Evolutionary conservation across 2,113 vertebrate genomes (phyloP).

Genomic region (Acrocephalus kingi): DNA sequence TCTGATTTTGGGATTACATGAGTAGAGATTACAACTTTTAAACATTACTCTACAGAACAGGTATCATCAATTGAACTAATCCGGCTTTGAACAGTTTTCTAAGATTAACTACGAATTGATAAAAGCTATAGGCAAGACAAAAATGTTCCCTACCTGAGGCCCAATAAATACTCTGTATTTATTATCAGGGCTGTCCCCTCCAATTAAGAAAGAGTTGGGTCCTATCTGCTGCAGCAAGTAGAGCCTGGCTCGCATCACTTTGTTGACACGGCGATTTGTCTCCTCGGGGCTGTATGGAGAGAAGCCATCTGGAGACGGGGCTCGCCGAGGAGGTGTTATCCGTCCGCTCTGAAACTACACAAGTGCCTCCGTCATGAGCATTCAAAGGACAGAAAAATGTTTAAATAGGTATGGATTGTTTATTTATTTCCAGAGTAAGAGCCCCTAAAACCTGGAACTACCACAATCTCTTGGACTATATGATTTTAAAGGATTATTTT

Average conservation of each 20-base stretch:
- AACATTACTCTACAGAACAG: background rate
- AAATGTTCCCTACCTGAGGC: slow-evolving; percentile 77
- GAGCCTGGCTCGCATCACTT: slow-evolving; percentile 88
- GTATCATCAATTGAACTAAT: background rate
- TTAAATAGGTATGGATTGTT: background rate
- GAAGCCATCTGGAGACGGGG: slow-evolving; percentile 89
- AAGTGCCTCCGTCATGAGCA: background rate
- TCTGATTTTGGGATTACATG: background rate
- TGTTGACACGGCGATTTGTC: slow-evolving; percentile 86
- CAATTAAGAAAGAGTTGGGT: slow-evolving; percentile 89
- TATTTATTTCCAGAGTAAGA: background rate
- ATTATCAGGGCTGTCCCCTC: slow-evolving; percentile 90
- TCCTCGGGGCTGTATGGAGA: slow-evolving; percentile 90
- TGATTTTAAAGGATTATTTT: background rate
- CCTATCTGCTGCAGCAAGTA: slow-evolving; percentile 90
- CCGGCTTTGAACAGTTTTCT: background rate
- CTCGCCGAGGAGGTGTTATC: slow-evolving; percentile 85
- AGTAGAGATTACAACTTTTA: background rate
- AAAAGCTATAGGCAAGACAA: background rate
- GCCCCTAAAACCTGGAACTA: background rate
- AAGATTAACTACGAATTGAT: background rate
- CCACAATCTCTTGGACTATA: background rate
- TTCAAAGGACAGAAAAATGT: background rate
- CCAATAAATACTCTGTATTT: slow-evolving; percentile 92
- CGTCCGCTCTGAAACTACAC: slow-evolving; percentile 87